Evolutionary conservation across 2,797 vertebrate genomes (phyloP).

Genomic region (Sebastiscus albofasciatus): DNA sequence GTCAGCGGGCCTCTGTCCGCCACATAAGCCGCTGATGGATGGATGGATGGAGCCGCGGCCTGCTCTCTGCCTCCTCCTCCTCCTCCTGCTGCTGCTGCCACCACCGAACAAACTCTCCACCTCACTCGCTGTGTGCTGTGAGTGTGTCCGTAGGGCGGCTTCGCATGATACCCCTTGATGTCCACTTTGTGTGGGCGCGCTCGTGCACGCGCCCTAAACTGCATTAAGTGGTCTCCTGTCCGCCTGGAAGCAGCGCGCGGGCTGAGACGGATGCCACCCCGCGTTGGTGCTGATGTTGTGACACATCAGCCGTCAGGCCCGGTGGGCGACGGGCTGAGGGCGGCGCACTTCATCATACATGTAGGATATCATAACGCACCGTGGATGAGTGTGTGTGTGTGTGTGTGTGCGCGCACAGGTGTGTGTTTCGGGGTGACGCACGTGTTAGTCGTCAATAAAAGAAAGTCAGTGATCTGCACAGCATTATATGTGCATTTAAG

Average conservation of each 20-base stretch:
- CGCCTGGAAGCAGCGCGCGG: conserved; percentile 12
- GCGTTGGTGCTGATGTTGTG: conserved; percentile 48
- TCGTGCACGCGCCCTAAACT: conserved; percentile 6
- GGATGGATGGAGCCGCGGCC: conserved; percentile 21
- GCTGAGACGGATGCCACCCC: conserved; percentile 26
- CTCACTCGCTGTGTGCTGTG: background rate
- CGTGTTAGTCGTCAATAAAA: background rate
- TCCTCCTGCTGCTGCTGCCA: background rate
- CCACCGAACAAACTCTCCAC: background rate
- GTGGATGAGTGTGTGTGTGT: background rate
- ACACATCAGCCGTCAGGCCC: conserved; percentile 31
- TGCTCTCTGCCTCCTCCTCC: background rate
- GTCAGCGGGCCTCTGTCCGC: conserved; percentile 37
- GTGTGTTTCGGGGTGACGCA: background rate
- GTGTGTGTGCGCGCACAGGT: background rate
- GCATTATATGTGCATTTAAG: no score
- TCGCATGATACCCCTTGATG: conserved; percentile 2
- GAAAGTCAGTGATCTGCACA: background rate
- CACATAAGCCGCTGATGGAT: conserved; percentile 21
- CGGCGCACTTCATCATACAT: conserved; percentile 42
- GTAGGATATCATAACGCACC: background rate
- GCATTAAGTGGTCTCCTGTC: conserved; percentile 22
- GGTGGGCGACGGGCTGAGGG: conserved; percentile 3
- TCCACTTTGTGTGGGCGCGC: background rate
- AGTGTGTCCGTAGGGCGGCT: conserved; percentile 9